Evolutionary conservation across 2,797 vertebrate species (phyloP).

Genomic region (Huso huso): DNA sequence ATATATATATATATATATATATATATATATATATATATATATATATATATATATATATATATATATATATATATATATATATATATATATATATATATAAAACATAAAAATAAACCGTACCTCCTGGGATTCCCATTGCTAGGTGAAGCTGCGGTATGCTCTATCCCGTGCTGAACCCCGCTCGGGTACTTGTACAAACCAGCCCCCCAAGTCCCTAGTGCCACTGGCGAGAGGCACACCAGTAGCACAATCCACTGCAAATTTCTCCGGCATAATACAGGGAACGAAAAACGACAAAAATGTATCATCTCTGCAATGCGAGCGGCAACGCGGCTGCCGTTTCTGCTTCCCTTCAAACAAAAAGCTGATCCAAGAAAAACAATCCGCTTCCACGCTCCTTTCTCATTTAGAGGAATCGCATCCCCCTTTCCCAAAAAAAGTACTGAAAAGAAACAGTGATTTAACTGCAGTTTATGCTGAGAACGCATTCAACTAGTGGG

Average conservation of each 20-base stretch:
- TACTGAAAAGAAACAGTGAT: background rate
- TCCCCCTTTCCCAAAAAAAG: conserved; percentile 23
- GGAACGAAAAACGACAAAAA: conserved; percentile 40
- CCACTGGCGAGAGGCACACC: conserved; percentile 41
- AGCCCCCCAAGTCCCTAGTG: conserved; percentile 60
- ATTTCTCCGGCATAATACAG: conserved; percentile 41
- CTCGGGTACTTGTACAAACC: conserved; percentile 56
- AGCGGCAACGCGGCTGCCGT: conserved; percentile 22
- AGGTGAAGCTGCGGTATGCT: conserved; percentile 40
- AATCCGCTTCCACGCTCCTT: conserved; percentile 35
- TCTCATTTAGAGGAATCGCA: conserved; percentile 32
- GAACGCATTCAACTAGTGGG: background rate
- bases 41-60: too few species aligned
- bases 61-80: too few species aligned
- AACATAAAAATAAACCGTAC: conserved; percentile 30
- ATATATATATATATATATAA: too few species aligned
- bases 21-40: too few species aligned
- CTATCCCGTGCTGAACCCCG: conserved; percentile 43
- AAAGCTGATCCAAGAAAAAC: conserved; percentile 2
- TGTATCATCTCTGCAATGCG: conserved; percentile 49
- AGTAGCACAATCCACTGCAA: conserved; percentile 46
- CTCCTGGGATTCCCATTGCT: conserved; percentile 55
- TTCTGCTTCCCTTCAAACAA: background rate
- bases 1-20: too few species aligned
- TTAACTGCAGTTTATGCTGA: background rate